Percentiles rank a stretch among this genome's conserved stretches.
Evolutionary conservation across 2,797 vertebrate species (phyloP).

Genomic region (Rhabdophis nuchalis): DNA sequence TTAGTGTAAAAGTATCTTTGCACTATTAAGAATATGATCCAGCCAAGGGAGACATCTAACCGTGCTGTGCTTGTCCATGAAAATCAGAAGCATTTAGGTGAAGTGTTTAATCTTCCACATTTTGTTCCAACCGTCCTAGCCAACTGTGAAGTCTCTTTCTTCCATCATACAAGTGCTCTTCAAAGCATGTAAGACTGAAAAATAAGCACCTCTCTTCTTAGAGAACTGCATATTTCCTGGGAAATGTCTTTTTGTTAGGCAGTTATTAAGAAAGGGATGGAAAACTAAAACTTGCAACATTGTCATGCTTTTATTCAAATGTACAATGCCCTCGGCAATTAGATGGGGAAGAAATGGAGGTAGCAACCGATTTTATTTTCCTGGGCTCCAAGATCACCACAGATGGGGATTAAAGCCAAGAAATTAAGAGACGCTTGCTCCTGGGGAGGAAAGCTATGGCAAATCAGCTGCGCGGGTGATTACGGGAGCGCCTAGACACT

Average conservation of each 20-base stretch:
- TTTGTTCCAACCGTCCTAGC: background rate
- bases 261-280: background rate
- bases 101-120: background rate
- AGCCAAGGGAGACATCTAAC: background rate
- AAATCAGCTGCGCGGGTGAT: too few species aligned
- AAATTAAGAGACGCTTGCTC: too few species aligned
- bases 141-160: background rate
- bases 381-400: too few species aligned
- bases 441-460: too few species aligned
- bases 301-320: background rate
- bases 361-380: too few species aligned
- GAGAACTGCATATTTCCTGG: background rate
- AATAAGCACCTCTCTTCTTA: background rate
- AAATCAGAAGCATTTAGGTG: background rate
- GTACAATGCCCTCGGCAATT: background rate
- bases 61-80: background rate
- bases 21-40: background rate
- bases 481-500: too few species aligned
- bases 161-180: background rate
- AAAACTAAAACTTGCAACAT: background rate
- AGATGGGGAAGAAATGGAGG: too few species aligned
- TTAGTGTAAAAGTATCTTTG: background rate
- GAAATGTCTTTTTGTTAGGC: background rate
- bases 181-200: background rate
- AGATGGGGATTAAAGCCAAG: too few species aligned